A percentile compares a stretch with the other conserved stretches of the same genome.
phyloP scores from a whole-genome alignment of 2,797 vertebrate genomes.

The Gymnodraco acuticeps region DNA sequence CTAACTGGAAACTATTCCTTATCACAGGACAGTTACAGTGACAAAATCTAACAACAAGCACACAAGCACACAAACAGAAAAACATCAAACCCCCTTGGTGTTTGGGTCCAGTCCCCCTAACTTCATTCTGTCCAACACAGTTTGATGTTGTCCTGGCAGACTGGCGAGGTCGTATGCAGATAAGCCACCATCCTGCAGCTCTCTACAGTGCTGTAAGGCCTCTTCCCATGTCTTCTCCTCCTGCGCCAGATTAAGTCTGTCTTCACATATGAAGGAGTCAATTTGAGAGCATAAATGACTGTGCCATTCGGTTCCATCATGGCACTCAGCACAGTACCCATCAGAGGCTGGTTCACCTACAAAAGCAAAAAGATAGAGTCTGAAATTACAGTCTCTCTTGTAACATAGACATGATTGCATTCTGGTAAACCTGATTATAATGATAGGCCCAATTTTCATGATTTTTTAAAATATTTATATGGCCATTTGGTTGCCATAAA shows the following conservation, averaged over 20 bases:
- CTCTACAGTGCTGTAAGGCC: conserved; percentile 7
- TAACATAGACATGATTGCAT: background rate
- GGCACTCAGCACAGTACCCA: rapidly evolving
- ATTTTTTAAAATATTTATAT: too few species aligned
- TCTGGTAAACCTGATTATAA: background rate
- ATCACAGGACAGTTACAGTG: background rate
- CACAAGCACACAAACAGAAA: background rate
- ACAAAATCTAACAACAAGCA: background rate
- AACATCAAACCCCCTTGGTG: conserved; percentile 10
- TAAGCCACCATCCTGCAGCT: background rate
- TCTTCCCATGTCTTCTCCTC: conserved; percentile 26
- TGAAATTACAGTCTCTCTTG: background rate
- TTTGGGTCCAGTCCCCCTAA: rapidly evolving
- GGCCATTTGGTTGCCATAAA: background rate
- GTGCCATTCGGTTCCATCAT: rapidly evolving
- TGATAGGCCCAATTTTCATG: too few species aligned
- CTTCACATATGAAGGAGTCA: background rate
- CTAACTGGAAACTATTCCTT: background rate
- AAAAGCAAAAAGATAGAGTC: background rate
- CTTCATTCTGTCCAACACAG: background rate
- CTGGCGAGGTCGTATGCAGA: background rate
- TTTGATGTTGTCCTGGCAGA: rapidly evolving
- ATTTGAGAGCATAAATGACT: rapidly evolving
- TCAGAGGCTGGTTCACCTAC: rapidly evolving
- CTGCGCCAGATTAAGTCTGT: background rate